Evolutionary conservation across 2,888 invertebrate genomes (phyloP).

Genomic region (Drosophila incognita): DNA sequence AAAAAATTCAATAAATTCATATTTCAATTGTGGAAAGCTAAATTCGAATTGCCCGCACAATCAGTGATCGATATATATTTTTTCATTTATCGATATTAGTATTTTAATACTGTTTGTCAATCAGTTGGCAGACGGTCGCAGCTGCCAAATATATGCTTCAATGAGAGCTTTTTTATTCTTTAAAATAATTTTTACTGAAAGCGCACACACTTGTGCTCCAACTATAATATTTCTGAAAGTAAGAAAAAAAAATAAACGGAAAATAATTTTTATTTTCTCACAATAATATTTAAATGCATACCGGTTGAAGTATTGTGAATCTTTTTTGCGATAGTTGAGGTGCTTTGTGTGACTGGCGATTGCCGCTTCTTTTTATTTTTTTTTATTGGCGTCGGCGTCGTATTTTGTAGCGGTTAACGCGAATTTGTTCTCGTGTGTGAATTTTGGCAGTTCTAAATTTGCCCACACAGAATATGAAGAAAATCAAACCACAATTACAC

Average conservation of each 20-base stretch:
- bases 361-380: slow-evolving; percentile 33
- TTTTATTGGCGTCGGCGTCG: slow-evolving; percentile 59
- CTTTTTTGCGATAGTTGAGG: background rate
- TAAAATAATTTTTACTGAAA: background rate
- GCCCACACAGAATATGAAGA: slow-evolving; percentile 77
- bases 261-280: background rate
- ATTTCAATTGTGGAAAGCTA: slow-evolving; percentile 27
- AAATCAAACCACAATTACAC: slow-evolving; percentile 80
- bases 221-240: background rate
- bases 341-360: slow-evolving; percentile 21
- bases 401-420: slow-evolving; percentile 50
- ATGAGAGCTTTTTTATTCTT: background rate
- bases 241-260: background rate
- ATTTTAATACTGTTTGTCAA: slow-evolving; percentile 8
- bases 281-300: background rate
- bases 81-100: background rate
- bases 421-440: slow-evolving; percentile 50
- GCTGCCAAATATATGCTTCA: no score
- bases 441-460: slow-evolving; percentile 19
- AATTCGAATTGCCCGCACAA: background rate
- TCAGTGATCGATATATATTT: background rate
- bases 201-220: background rate
- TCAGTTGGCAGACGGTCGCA: background rate
- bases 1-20: slow-evolving; percentile 57
- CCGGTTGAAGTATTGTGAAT: background rate